Percentiles rank a stretch among this genome's conserved stretches.
phyloP scores from a whole-genome alignment of 2,113 vertebrate genomes.

The Oncorhynchus tshawytscha region DNA sequence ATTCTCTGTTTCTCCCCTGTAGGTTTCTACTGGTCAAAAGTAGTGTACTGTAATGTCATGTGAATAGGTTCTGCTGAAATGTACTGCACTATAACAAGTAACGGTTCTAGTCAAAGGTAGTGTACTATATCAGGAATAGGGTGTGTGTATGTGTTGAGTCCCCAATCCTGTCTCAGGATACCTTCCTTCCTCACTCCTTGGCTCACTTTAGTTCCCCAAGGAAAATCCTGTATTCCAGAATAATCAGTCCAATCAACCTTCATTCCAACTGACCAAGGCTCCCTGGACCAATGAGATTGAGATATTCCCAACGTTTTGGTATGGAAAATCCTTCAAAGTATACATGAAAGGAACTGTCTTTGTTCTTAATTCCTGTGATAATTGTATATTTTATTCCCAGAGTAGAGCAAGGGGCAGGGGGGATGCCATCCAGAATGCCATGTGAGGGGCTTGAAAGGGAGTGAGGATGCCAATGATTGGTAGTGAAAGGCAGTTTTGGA shows the following conservation, averaged over 20 bases:
- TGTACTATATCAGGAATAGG: background rate
- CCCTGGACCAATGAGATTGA: no score
- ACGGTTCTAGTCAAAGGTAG: no score
- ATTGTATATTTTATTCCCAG: slow-evolving; percentile 32
- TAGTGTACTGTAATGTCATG: background rate
- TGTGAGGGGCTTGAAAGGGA: slow-evolving; percentile 36
- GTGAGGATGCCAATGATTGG: slow-evolving; percentile 23
- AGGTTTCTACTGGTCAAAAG: no score
- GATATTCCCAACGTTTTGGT: slow-evolving; percentile 15
- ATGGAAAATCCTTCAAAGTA: slow-evolving; percentile 28
- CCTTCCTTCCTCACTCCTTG: background rate
- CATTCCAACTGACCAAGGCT: no score
- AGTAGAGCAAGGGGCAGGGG: slow-evolving; percentile 46
- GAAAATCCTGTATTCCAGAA: background rate
- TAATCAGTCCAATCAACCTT: no score
- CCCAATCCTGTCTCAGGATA: slow-evolving; percentile 4
- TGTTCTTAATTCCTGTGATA: slow-evolving; percentile 37
- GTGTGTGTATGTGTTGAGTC: slow-evolving; percentile 11
- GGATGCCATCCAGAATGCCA: slow-evolving; percentile 39
- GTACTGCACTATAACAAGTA: no score
- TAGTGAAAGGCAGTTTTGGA: no score
- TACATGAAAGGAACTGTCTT: slow-evolving; percentile 24
- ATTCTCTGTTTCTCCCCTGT: no score
- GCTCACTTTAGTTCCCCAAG: background rate
- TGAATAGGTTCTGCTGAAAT: no score